phyloP scores from a whole-genome alignment of 2,797 vertebrate genomes.

The Peromyscus aztecus region DNA sequence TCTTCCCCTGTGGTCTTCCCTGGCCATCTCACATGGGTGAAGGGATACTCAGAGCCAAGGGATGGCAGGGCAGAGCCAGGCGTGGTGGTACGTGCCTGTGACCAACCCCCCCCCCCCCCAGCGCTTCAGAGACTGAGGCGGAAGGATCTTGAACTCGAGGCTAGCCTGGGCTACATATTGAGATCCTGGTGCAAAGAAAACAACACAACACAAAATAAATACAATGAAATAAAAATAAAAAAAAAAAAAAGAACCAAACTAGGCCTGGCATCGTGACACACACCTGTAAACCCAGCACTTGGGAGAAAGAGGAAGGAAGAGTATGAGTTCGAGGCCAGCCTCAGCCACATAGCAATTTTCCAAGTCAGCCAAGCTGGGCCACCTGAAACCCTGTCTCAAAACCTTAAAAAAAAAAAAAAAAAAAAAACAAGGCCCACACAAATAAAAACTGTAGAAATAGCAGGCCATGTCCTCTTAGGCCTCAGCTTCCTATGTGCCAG shows the following conservation, averaged over 20 bases:
- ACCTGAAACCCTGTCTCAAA: neutral
- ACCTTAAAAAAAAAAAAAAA: neutral
- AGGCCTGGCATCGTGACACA: neutral
- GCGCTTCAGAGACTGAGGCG: neutral
- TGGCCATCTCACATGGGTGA: neutral
- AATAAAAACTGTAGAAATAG: neutral
- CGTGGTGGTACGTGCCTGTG: neutral
- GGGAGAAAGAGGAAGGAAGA: neutral
- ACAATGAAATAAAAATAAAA: neutral
- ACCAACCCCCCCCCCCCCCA: too few relatives aligned
- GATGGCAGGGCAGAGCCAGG: neutral
- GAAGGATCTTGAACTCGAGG: neutral
- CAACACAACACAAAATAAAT: neutral
- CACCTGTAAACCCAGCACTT: neutral
- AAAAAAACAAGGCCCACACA: neutral
- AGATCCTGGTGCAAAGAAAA: neutral
- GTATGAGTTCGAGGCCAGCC: neutral
- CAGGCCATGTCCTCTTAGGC: neutral
- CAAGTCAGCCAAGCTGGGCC: neutral
- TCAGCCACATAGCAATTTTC: neutral
- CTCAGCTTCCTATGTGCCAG: neutral
- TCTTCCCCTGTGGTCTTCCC: neutral
- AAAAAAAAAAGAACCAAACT: neutral
- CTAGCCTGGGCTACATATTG: neutral
- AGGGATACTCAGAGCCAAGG: neutral